Conservation (phyloP, 2,888 invertebrate genomes). For the Eudasyphora cyanicolor region DNA sequence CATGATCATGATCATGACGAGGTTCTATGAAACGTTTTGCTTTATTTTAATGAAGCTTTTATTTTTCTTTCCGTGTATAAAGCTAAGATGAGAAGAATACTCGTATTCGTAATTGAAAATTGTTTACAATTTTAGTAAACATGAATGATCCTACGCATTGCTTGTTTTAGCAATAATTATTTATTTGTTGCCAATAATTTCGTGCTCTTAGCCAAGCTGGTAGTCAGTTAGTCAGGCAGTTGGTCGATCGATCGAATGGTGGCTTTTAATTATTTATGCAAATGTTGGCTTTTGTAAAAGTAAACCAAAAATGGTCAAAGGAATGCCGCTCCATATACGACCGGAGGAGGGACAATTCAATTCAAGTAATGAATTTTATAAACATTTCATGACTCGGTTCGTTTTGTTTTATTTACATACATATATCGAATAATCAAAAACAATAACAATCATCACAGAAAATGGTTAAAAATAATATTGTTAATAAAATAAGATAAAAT, state of each 20-base stretch:
- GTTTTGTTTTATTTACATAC: background rate
- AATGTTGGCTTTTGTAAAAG: slow-evolving; percentile 30
- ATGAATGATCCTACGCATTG: slow-evolving; percentile 1
- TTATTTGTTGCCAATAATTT: background rate
- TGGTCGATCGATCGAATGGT: too few species aligned
- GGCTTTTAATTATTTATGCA: slow-evolving; percentile 34
- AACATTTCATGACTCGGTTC: background rate
- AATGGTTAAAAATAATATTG: too few species aligned
- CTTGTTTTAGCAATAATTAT: slow-evolving; percentile 14
- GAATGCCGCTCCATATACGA: slow-evolving; percentile 33
- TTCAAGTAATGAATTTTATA: slow-evolving; percentile 11
- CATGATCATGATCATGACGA: too few species aligned
- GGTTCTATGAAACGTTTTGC: too few species aligned
- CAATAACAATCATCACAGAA: background rate
- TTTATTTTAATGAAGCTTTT: too few species aligned
- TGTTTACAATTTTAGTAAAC: background rate
- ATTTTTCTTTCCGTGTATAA: too few species aligned
- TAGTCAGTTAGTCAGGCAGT: too few species aligned
- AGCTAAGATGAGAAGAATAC: slow-evolving; percentile 23
- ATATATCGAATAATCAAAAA: too few species aligned
- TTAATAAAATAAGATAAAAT: too few species aligned
- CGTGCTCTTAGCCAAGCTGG: background rate
- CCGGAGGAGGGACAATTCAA: slow-evolving; percentile 25
- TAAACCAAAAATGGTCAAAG: slow-evolving; percentile 35
- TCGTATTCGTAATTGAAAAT: background rate